Conservation (phyloP, 2,797 vertebrate species). For the Argya squamiceps region DNA sequence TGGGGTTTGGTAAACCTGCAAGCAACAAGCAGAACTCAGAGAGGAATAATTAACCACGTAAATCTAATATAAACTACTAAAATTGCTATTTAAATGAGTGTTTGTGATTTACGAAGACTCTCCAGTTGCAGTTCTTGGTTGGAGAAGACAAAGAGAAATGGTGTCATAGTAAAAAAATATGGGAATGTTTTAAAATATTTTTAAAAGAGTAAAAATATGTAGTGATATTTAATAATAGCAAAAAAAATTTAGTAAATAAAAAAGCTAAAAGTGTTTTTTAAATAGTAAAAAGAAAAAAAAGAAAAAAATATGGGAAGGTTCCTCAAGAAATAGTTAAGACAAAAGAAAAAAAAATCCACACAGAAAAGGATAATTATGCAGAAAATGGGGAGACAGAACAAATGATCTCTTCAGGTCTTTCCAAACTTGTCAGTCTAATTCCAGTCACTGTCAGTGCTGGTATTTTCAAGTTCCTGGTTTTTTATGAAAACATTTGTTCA, state of each 20-base stretch:
- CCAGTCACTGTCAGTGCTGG: not conserved
- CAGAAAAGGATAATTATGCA: not conserved
- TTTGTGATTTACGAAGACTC: not conserved
- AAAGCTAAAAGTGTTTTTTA: not conserved
- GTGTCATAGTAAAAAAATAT: not conserved
- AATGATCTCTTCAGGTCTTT: not conserved
- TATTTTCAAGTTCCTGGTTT: not conserved
- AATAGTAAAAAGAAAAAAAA: not conserved
- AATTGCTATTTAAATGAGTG: not conserved
- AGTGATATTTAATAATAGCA: not conserved
- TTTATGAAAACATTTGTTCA: not conserved
- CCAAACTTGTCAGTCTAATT: not conserved
- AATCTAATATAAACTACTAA: accelerated
- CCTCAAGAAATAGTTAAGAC: not conserved
- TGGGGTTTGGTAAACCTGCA: not conserved
- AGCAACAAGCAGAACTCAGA: not conserved
- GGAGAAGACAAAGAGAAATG: not conserved
- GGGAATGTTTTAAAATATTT: not conserved
- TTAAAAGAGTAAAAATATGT: not conserved
- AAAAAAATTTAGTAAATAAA: not conserved
- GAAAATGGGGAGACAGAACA: not conserved
- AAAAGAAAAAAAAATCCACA: not conserved
- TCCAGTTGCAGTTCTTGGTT: not conserved
- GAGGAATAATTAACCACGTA: not conserved
- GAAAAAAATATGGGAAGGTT: accelerated